phyloP scores from a whole-genome alignment of 37 sponge, comb jelly and placozoan genomes.

The Tethya wilhelma region DNA sequence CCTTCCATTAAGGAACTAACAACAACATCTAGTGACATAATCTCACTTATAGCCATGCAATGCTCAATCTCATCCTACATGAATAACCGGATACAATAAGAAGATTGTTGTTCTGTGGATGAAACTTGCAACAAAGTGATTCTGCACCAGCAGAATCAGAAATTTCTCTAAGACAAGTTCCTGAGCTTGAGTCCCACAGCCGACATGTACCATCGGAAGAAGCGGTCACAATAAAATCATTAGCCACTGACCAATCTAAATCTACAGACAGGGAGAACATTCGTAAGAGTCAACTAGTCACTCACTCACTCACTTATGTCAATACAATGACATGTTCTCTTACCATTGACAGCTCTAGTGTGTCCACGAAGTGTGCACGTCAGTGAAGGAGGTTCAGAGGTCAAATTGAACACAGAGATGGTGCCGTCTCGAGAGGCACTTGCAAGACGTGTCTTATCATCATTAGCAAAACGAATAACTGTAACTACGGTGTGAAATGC shows the following conservation, averaged over 20 bases:
- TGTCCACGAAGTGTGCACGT: conserved; percentile 70
- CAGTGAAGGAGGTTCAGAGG: conserved; percentile 74
- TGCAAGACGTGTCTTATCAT: conserved; percentile 82
- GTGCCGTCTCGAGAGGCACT: conserved; percentile 83
- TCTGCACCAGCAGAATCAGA: conserved; percentile 44
- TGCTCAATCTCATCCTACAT: background rate
- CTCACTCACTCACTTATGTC: background rate
- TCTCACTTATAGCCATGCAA: no score
- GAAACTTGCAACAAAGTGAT: conserved; percentile 61
- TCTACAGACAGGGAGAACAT: conserved; percentile 31
- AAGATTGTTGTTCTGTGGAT: conserved; percentile 67
- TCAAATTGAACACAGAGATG: conserved; percentile 72
- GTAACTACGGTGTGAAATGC: conserved; percentile 43
- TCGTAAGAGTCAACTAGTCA: background rate
- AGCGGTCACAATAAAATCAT: conserved; percentile 81
- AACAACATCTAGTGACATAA: background rate
- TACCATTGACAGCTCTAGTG: conserved; percentile 77
- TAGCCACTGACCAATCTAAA: conserved; percentile 88
- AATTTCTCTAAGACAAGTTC: conserved; percentile 74
- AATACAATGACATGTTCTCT: conserved; percentile 1
- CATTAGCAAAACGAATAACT: conserved; percentile 72
- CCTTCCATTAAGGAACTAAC: background rate
- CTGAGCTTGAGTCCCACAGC: conserved; percentile 75
- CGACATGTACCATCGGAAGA: conserved; percentile 87
- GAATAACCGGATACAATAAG: conserved; percentile 59